Evolutionary conservation across 2,113 vertebrate genomes (phyloP).

Genomic region (Nerophis lumbriciformis): DNA sequence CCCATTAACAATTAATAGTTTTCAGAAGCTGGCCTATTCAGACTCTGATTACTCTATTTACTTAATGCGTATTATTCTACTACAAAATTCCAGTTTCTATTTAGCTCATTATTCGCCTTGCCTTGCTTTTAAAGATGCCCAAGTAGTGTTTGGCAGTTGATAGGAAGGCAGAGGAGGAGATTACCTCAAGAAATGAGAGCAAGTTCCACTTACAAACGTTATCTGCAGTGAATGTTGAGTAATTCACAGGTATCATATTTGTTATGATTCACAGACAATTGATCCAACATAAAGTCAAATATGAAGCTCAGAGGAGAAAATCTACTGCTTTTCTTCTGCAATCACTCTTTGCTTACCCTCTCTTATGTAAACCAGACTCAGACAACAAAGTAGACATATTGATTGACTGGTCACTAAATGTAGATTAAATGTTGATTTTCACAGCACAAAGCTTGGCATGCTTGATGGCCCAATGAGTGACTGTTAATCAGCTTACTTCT

Average conservation of each 20-base stretch:
- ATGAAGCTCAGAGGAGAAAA: neutral
- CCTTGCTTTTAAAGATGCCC: slow-evolving; percentile 10
- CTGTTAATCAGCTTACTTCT: neutral
- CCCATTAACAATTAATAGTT: no score
- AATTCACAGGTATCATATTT: neutral
- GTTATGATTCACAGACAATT: neutral
- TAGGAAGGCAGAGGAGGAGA: slow-evolving; percentile 20
- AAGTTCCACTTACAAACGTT: slow-evolving; percentile 9
- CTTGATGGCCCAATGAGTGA: neutral
- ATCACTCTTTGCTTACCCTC: neutral
- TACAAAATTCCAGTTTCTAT: neutral
- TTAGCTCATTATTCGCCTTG: slow-evolving; percentile 11
- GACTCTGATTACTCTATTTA: no score
- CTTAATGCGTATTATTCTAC: no score
- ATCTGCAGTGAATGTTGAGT: slow-evolving; percentile 4
- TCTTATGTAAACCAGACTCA: neutral
- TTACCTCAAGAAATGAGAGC: slow-evolving; percentile 10
- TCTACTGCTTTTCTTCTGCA: neutral
- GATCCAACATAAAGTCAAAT: neutral
- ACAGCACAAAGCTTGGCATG: neutral
- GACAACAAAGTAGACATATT: neutral
- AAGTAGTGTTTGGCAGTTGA: slow-evolving; percentile 18
- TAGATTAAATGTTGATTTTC: neutral
- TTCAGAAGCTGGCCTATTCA: no score
- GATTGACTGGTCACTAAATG: neutral